Percentiles rank a stretch among this genome's conserved stretches.
Conservation (phyloP, 2,113 vertebrate genomes). For the Strigops habroptila region DNA sequence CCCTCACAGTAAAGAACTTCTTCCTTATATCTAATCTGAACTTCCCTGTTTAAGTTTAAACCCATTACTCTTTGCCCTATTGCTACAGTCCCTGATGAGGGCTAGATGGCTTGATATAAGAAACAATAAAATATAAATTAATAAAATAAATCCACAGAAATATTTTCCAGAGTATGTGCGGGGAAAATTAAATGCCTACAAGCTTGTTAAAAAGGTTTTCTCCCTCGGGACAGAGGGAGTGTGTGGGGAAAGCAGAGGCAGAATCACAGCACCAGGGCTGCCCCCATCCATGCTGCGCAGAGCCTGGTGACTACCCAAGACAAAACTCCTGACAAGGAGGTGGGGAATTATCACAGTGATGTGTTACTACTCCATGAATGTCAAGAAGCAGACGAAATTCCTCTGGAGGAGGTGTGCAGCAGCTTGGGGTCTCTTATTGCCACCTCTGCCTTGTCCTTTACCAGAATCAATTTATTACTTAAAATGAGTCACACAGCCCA, state of each 20-base stretch:
- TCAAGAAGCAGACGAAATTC: neutral
- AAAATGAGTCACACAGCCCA: neutral
- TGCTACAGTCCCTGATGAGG: neutral
- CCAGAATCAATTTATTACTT: neutral
- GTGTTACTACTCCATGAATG: neutral
- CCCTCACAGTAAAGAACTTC: neutral
- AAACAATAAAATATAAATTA: neutral
- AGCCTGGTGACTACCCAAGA: neutral
- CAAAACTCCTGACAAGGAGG: neutral
- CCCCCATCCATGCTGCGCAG: fast-evolving
- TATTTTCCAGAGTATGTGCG: neutral
- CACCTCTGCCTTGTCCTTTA: neutral
- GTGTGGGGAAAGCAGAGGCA: neutral
- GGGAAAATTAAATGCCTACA: neutral
- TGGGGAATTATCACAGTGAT: neutral
- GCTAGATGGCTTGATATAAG: neutral
- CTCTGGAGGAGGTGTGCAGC: neutral
- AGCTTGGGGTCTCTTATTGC: neutral
- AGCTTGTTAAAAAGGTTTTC: neutral
- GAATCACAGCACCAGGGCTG: neutral
- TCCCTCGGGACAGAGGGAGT: neutral
- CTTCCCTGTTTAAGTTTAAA: neutral
- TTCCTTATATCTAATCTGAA: neutral
- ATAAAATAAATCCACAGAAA: neutral
- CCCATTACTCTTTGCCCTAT: neutral